A percentile compares a stretch with the other conserved stretches of the same genome.
Conservation (phyloP, 2,888 invertebrate species). For the Caenorhabditis sp. region DNA sequence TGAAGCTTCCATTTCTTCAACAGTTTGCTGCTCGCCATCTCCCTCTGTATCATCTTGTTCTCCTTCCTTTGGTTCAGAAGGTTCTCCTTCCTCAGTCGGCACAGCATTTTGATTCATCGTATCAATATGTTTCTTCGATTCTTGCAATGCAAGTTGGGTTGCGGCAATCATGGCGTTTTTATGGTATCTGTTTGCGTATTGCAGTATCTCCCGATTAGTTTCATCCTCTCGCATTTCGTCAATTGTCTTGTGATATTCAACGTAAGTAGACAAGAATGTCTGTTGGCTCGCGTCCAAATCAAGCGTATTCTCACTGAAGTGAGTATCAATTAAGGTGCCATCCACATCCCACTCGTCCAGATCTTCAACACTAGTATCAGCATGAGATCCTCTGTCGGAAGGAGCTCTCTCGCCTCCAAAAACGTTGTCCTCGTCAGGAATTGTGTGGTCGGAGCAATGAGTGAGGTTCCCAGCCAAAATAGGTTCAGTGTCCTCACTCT, state of each 20-base stretch:
- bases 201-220: conserved; percentile 12
- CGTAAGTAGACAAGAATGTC: neutral
- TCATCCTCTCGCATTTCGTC: conserved; percentile 9
- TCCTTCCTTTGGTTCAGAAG: neutral
- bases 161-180: conserved; percentile 12
- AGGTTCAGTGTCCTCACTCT: too few relatives aligned
- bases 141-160: conserved; percentile 1
- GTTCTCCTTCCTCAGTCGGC: neutral
- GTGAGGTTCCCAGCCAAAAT: conserved; percentile 31
- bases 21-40: neutral
- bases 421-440: conserved; percentile 11
- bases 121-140: neutral
- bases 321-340: neutral
- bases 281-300: conserved; percentile 4
- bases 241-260: conserved; percentile 2
- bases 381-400: neutral
- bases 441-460: conserved; percentile 19
- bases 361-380: neutral
- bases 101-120: neutral
- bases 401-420: neutral
- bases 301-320: conserved; percentile 26
- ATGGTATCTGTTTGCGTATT: conserved; percentile 29
- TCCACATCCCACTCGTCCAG: neutral
- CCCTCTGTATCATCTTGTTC: conserved; percentile 14
- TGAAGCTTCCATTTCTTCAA: conserved; percentile 10